Evolutionary conservation across 2,797 vertebrate genomes (phyloP).

Genomic region (Crenichthys baileyi): DNA sequence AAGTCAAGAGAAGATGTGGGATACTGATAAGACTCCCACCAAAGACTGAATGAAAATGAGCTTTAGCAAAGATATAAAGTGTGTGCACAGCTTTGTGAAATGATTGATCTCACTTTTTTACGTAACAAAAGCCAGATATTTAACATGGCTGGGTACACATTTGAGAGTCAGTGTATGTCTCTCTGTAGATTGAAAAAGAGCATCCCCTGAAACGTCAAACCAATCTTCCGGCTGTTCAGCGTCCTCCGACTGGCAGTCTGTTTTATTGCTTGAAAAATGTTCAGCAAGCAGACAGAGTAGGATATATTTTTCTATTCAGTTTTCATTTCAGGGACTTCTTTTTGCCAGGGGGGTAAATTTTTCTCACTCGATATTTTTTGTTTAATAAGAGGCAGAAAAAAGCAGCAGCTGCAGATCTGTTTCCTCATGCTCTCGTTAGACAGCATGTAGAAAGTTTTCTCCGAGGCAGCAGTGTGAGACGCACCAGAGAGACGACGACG

Average conservation of each 20-base stretch:
- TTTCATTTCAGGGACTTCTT: constrained; percentile 30
- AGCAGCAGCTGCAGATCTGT: constrained; percentile 7
- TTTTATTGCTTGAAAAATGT: constrained; percentile 17
- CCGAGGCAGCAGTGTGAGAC: constrained; percentile 25
- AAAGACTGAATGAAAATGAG: not conserved
- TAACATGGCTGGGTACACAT: not conserved
- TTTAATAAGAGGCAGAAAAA: not conserved
- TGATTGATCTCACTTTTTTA: not conserved
- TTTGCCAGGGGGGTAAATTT: constrained; percentile 25
- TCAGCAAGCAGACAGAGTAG: constrained; percentile 25
- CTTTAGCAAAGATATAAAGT: not conserved
- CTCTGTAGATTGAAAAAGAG: not conserved
- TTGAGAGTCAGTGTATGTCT: not conserved
- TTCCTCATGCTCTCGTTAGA: constrained; percentile 19
- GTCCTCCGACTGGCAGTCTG: constrained; percentile 2
- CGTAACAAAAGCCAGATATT: not conserved
- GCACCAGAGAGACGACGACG: constrained; percentile 9
- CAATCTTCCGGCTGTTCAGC: constrained; percentile 7
- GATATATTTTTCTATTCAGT: constrained; percentile 21
- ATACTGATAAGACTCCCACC: not conserved
- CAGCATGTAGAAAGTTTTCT: constrained; percentile 24
- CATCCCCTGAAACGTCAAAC: constrained; percentile 15
- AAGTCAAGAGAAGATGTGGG: not conserved
- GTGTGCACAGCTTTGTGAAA: not conserved
- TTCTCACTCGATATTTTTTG: constrained; percentile 1